Conservation (phyloP, 2,113 vertebrate genomes). For the rabbit (Oryctolagus cuniculus) region DNA sequence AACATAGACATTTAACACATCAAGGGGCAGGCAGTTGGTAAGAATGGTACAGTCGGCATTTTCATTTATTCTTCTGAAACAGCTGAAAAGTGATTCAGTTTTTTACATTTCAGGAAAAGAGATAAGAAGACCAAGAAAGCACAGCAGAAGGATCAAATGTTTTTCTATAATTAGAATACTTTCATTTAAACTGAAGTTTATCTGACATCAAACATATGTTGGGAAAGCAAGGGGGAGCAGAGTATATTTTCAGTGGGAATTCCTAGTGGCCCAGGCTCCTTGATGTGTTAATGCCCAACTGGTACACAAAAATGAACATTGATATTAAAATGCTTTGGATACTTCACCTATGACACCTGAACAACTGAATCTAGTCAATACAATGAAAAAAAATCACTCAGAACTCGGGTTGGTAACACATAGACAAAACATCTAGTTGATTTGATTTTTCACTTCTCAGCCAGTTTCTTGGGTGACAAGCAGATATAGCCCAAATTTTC, state of each 20-base stretch:
- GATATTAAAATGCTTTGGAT: conserved; percentile 24
- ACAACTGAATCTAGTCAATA: neutral
- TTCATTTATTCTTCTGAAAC: conserved; percentile 37
- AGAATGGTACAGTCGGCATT: neutral
- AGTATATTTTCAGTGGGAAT: neutral
- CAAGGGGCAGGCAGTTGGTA: neutral
- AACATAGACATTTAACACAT: neutral
- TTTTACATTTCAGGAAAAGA: conserved; percentile 10
- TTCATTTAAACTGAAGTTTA: conserved; percentile 32
- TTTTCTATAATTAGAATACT: conserved; percentile 26
- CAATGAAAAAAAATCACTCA: conserved; percentile 35
- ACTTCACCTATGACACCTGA: neutral
- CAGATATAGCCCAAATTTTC: neutral
- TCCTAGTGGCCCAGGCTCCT: neutral
- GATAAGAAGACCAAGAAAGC: conserved; percentile 9
- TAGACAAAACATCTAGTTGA: conserved; percentile 31
- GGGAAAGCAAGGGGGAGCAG: neutral
- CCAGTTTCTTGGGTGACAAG: neutral
- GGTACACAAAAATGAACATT: conserved; percentile 6
- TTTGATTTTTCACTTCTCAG: conserved; percentile 54
- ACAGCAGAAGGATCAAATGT: neutral
- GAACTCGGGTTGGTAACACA: neutral
- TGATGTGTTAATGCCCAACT: neutral
- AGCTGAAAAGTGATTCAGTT: conserved; percentile 8
- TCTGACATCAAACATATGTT: neutral